A percentile compares a stretch with the other conserved stretches of the same genome.
phyloP scores from a whole-genome alignment of 2,797 vertebrate species.

The Discoglossus pictus region DNA sequence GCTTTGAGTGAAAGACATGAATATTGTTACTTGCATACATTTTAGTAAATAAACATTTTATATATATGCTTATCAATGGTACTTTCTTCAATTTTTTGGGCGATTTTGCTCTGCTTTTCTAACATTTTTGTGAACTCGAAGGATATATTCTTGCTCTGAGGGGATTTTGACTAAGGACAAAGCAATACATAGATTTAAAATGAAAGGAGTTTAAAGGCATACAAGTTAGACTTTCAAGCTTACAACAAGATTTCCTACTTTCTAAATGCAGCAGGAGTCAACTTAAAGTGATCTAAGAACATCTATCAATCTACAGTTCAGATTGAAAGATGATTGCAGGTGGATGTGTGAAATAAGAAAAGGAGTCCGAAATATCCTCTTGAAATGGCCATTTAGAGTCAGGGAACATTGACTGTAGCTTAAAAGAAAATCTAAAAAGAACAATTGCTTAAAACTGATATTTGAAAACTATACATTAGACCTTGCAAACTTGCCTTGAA shows the following conservation, averaged over 20 bases:
- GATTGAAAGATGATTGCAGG: constrained; percentile 15
- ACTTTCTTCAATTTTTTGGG: no score
- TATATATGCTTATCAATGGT: no score
- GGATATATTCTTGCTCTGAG: not conserved
- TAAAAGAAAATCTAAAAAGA: constrained; percentile 22
- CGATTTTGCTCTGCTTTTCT: no score
- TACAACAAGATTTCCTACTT: constrained; percentile 9
- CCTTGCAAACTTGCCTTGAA: no score
- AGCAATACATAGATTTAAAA: not conserved
- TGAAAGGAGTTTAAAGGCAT: not conserved
- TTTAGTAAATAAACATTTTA: no score
- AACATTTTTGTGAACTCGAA: no score
- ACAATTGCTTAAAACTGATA: no score
- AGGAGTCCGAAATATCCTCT: constrained; percentile 6
- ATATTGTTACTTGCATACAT: no score
- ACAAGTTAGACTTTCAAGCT: not conserved
- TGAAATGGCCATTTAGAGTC: no score
- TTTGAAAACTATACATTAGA: no score
- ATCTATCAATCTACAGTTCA: constrained; percentile 11
- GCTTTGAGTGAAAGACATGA: no score
- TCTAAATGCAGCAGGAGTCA: constrained; percentile 11
- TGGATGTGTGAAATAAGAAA: constrained; percentile 26
- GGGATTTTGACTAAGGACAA: not conserved
- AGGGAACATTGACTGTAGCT: constrained; percentile 13
- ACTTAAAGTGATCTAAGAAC: constrained; percentile 1